Evolutionary conservation across 2,113 vertebrate species (phyloP).

Genomic region (Athene cunicularia): DNA sequence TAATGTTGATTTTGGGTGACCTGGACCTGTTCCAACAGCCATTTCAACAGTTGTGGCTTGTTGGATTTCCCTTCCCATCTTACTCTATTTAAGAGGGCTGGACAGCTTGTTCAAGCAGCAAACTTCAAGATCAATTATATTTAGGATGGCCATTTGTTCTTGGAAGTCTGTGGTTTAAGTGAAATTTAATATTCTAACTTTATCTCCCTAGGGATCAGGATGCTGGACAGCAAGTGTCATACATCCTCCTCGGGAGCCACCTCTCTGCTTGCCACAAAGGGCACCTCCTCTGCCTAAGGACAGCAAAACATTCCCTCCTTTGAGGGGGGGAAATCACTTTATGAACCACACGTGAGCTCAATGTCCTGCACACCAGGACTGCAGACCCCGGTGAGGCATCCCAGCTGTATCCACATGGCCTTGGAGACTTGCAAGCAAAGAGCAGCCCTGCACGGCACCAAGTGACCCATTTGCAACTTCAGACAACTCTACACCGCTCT

Average conservation of each 20-base stretch:
- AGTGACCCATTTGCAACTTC: neutral
- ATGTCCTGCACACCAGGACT: accelerated
- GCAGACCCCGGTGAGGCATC: neutral
- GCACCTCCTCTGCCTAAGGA: neutral
- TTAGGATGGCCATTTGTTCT: neutral
- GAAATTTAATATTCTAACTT: neutral
- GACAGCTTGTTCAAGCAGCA: neutral
- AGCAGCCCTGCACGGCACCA: accelerated
- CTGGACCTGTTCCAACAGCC: too few species aligned
- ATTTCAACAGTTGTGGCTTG: accelerated
- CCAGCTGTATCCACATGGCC: accelerated
- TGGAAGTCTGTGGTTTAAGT: neutral
- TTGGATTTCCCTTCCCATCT: neutral
- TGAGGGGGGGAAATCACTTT: neutral
- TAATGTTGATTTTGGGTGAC: accelerated
- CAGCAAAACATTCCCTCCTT: neutral
- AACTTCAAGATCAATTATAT: accelerated
- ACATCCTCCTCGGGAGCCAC: neutral
- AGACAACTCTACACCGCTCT: neutral
- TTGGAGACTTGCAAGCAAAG: accelerated
- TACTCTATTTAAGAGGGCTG: accelerated
- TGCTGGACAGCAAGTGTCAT: neutral
- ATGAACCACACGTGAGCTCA: accelerated
- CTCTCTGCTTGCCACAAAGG: neutral
- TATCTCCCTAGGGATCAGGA: neutral